Evolutionary conservation across 2,888 invertebrate species (phyloP).

Genomic region (Platerodrilus igneus): DNA sequence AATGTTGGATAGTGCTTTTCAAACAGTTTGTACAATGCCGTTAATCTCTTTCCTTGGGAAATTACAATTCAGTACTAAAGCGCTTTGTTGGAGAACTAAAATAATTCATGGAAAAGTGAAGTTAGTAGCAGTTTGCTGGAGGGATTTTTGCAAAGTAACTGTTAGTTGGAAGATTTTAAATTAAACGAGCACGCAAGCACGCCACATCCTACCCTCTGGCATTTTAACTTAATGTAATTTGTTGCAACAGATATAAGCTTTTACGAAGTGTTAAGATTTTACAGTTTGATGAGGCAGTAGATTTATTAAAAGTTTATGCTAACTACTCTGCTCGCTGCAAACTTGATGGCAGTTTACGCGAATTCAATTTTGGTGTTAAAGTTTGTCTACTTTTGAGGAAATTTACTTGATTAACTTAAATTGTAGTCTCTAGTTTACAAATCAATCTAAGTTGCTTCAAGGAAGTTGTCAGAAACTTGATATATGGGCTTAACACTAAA

Average conservation of each 20-base stretch:
- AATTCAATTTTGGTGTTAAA: slow-evolving; percentile 5
- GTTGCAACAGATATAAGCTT: slow-evolving; percentile 18
- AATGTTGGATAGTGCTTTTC: slow-evolving; percentile 7
- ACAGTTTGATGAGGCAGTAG: slow-evolving; percentile 14
- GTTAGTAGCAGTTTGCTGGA: too few species aligned
- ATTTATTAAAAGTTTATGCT: slow-evolving; percentile 18
- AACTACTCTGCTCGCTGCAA: slow-evolving; percentile 10
- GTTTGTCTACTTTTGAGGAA: slow-evolving; percentile 3
- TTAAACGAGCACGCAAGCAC: neutral
- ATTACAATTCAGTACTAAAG: slow-evolving; percentile 10
- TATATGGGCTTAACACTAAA: too few species aligned
- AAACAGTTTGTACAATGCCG: slow-evolving; percentile 9
- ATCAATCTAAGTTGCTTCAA: neutral
- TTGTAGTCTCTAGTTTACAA: slow-evolving; percentile 4
- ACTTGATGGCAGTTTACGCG: slow-evolving; percentile 5
- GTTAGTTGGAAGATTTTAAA: neutral
- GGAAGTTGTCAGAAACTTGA: too few species aligned
- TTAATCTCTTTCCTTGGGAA: slow-evolving; percentile 12
- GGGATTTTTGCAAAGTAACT: neutral
- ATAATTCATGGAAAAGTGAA: too few species aligned
- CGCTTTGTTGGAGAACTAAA: too few species aligned
- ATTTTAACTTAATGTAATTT: slow-evolving; percentile 12
- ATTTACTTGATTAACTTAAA: slow-evolving; percentile 9
- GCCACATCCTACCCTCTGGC: slow-evolving; percentile 9
- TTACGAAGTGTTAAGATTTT: slow-evolving; percentile 16